These are phyloP conservation scores for Drosophila parvula DNA, from an alignment of 1,140 invertebrate genomes.

Conservation along the genomic window DNA sequence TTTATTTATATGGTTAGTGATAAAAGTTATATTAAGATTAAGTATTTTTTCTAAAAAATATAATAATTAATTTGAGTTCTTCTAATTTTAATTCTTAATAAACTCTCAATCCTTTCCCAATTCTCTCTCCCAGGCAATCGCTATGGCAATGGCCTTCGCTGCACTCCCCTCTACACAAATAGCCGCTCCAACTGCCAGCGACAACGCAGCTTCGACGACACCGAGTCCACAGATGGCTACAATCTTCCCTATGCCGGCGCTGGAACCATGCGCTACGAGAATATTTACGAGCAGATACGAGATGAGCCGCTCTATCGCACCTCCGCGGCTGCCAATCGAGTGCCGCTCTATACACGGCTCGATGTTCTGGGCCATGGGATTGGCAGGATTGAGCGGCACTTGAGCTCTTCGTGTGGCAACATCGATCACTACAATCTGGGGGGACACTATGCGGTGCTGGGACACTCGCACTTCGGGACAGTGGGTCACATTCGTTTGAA, in stretches of 20 bases:
- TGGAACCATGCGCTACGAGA: conserved; percentile 78
- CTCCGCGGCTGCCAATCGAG: conserved; percentile 48
- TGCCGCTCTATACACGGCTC: conserved; percentile 85
- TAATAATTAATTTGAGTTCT: background rate
- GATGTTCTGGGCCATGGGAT: conserved; percentile 86
- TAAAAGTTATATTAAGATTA: too few species aligned
- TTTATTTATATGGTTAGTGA: too few species aligned
- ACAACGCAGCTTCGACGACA: conserved; percentile 83
- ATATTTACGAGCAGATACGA: conserved; percentile 85
- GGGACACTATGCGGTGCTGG: conserved; percentile 81
- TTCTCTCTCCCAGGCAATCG: conserved; percentile 58
- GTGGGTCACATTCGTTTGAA: conserved; percentile 82
- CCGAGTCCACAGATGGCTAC: conserved; percentile 82
- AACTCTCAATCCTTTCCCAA: background rate
- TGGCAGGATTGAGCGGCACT: conserved; percentile 86
- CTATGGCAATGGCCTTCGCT: conserved; percentile 58
- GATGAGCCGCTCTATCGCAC: conserved; percentile 84
- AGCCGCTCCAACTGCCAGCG: conserved; percentile 68
- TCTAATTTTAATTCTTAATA: background rate
- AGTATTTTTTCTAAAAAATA: too few species aligned
- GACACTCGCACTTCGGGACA: conserved; percentile 82
- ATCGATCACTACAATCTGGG: conserved; percentile 85
- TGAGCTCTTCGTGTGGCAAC: conserved; percentile 86
- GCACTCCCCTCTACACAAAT: conserved; percentile 58
- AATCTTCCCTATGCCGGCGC: conserved; percentile 64